phyloP scores from a whole-genome alignment of 2,888 invertebrate genomes.

The Capitulum mitella region DNA sequence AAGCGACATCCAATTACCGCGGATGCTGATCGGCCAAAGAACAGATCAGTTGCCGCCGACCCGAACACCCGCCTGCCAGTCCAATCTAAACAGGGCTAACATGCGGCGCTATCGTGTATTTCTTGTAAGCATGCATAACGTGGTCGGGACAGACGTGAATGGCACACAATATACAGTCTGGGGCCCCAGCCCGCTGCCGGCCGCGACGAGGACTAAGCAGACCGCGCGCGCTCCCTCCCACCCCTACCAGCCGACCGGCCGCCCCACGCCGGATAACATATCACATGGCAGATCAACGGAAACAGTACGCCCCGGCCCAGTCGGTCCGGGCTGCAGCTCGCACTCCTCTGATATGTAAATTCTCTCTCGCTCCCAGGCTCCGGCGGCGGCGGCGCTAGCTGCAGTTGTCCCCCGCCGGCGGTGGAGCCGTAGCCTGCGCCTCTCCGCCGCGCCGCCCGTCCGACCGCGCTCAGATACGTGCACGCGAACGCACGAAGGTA shows the following conservation, averaged over 20 bases:
- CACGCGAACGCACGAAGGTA: too few relatives aligned
- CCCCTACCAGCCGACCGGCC: neutral
- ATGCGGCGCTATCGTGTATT: neutral
- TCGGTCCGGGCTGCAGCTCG: neutral
- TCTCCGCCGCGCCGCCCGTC: too few relatives aligned
- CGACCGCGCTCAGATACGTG: too few relatives aligned
- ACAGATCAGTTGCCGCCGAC: too few relatives aligned
- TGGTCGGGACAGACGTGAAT: neutral
- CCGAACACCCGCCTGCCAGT: neutral
- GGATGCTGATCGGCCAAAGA: too few relatives aligned
- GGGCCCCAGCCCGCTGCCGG: too few relatives aligned
- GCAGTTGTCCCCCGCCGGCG: neutral
- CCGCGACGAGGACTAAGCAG: too few relatives aligned
- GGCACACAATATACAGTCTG: too few relatives aligned
- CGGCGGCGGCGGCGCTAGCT: neutral
- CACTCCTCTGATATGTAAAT: neutral
- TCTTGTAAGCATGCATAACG: neutral
- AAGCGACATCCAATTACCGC: too few relatives aligned
- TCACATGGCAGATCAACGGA: neutral
- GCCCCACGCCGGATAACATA: neutral
- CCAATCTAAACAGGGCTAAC: neutral
- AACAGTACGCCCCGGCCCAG: neutral
- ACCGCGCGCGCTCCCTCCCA: too few relatives aligned
- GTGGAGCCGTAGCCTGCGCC: neutral
- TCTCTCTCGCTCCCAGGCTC: neutral